These are phyloP conservation scores for Dolichotis patagonum DNA, from an alignment of 2,113 vertebrate genomes.

Conservation along the genomic window DNA sequence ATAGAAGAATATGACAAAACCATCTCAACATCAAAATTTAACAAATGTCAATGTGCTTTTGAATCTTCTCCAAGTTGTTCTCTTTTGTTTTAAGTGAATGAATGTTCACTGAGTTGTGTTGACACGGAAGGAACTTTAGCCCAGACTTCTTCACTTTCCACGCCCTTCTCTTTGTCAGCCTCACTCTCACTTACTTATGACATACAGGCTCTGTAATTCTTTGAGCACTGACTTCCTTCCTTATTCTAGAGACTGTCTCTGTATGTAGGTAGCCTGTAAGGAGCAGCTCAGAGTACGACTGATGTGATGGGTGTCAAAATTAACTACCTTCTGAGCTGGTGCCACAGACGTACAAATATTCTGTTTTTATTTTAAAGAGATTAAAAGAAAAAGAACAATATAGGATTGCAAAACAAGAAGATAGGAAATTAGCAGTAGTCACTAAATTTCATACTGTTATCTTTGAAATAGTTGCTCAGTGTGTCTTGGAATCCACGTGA, in stretches of 20 bases:
- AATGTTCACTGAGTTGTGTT: not conserved
- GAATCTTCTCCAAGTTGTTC: conserved; percentile 26
- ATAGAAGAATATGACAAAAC: conserved; percentile 46
- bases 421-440: too few species aligned
- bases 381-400: too few species aligned
- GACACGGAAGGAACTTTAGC: not conserved
- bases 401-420: too few species aligned
- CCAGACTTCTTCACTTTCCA: not conserved
- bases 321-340: not conserved
- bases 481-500: too few species aligned
- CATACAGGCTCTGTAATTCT: not conserved
- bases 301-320: not conserved
- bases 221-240: conserved; percentile 5
- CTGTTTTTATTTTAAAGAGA: not conserved
- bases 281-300: not conserved
- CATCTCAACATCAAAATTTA: not conserved
- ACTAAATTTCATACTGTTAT: too few species aligned
- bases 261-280: not conserved
- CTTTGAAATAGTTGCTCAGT: too few species aligned
- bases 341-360: not conserved
- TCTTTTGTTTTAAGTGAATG: not conserved
- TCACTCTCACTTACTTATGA: not conserved
- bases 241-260: not conserved
- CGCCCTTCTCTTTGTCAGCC: not conserved
- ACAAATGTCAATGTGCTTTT: not conserved